A percentile compares a stretch with the other conserved stretches of the same genome.
These are phyloP conservation scores for Drosophila serrata DNA, from an alignment of 1,140 invertebrate genomes.

Conservation along the genomic window DNA sequence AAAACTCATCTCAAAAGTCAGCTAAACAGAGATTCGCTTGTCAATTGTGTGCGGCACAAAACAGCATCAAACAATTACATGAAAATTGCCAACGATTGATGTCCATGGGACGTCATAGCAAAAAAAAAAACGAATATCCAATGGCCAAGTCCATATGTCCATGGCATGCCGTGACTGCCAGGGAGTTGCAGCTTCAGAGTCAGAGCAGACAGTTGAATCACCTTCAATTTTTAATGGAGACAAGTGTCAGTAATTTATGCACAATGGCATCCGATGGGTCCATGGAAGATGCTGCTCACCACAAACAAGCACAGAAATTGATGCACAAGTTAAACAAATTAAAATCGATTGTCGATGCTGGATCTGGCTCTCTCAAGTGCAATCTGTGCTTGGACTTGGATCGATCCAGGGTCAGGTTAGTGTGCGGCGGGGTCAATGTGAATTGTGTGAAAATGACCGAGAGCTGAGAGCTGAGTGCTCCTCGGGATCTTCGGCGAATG, in stretches of 20 bases:
- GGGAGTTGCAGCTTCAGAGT: slow-evolving; percentile 50
- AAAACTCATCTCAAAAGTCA: slow-evolving; percentile 13
- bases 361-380: slow-evolving; percentile 34
- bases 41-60: slow-evolving; percentile 61
- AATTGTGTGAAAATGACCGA: slow-evolving; percentile 80
- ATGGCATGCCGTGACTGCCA: slow-evolving; percentile 68
- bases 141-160: slow-evolving; percentile 31
- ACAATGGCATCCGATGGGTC: slow-evolving; percentile 46
- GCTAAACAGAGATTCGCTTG: slow-evolving; percentile 50
- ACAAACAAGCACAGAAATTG: slow-evolving; percentile 78
- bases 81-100: slow-evolving; percentile 82
- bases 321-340: slow-evolving; percentile 84
- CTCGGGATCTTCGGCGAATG: slow-evolving; percentile 36
- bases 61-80: slow-evolving; percentile 75
- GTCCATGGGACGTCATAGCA: slow-evolving; percentile 73
- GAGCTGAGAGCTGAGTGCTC: slow-evolving; percentile 6
- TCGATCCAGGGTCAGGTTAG: slow-evolving; percentile 69
- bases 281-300: slow-evolving; percentile 28
- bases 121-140: slow-evolving; percentile 34
- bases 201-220: slow-evolving; percentile 76
- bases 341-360: slow-evolving; percentile 76
- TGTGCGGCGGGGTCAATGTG: slow-evolving; percentile 75
- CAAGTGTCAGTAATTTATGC: slow-evolving; percentile 85
- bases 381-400: slow-evolving; percentile 1
- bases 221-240: slow-evolving; percentile 84